Percentiles rank a stretch among this genome's conserved stretches.
phyloP scores from a whole-genome alignment of 2,113 vertebrate species.

The Myotis yumanensis region DNA sequence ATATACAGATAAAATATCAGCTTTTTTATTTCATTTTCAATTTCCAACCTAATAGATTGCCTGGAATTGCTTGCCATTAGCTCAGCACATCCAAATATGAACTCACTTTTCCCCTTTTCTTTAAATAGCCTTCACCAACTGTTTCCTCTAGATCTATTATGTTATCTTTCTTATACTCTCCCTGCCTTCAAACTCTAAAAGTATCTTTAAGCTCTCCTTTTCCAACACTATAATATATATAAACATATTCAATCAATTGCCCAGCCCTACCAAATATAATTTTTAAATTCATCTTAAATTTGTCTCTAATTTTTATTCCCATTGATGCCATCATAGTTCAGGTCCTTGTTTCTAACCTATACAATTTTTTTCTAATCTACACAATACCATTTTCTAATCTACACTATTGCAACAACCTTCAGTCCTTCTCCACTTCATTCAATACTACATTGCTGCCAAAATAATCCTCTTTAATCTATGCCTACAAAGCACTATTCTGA shows the following conservation, averaged over 20 bases:
- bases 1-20: conserved; percentile 8
- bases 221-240: background rate
- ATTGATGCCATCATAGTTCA: background rate
- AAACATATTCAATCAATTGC: background rate
- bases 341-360: background rate
- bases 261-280: background rate
- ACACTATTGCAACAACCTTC: background rate
- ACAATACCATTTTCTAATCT: background rate
- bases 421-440: conserved; percentile 27
- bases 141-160: background rate
- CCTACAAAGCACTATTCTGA: conserved; percentile 36
- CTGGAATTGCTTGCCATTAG: conserved; percentile 23
- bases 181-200: conserved; percentile 17
- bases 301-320: background rate
- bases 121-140: background rate
- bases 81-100: conserved; percentile 17
- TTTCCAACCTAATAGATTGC: conserved; percentile 3
- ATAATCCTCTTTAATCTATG: conserved; percentile 46
- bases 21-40: conserved; percentile 6
- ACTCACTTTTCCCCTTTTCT: background rate
- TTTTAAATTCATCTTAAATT: conserved; percentile 37
- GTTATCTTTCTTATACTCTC: background rate
- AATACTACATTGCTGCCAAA: conserved; percentile 3
- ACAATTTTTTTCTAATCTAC: background rate
- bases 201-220: conserved; percentile 31